phyloP scores from a whole-genome alignment of 1,140 invertebrate species.

The Microvelia longipes region DNA sequence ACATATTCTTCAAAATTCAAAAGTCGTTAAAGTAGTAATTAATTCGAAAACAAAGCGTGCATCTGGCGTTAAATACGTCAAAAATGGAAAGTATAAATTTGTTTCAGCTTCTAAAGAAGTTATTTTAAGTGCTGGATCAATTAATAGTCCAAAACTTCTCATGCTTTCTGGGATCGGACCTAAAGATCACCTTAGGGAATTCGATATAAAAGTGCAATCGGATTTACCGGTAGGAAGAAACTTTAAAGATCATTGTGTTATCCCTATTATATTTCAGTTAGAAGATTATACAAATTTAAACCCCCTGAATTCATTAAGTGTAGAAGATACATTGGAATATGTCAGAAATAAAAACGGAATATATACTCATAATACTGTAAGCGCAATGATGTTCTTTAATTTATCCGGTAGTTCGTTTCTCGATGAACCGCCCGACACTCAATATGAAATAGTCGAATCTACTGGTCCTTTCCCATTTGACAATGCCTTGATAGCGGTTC shows the following conservation, averaged over 20 bases:
- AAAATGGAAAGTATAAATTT: neutral
- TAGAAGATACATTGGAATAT: constrained; percentile 32
- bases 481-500: constrained; percentile 11
- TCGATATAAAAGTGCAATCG: constrained; percentile 47
- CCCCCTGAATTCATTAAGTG: constrained; percentile 11
- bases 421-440: constrained; percentile 29
- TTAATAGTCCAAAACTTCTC: constrained; percentile 51
- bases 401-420: constrained; percentile 13
- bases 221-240: constrained; percentile 59
- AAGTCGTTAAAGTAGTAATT: constrained; percentile 38
- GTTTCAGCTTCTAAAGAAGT: constrained; percentile 57
- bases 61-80: neutral
- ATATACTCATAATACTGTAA: constrained; percentile 29
- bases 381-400: constrained; percentile 30
- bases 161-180: constrained; percentile 65
- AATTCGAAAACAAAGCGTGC: constrained; percentile 26
- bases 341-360: constrained; percentile 30
- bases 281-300: constrained; percentile 24
- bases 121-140: constrained; percentile 41
- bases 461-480: neutral
- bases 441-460: constrained; percentile 5
- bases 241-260: constrained; percentile 52
- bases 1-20: constrained; percentile 35
- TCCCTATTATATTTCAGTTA: constrained; percentile 26
- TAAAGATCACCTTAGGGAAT: constrained; percentile 42